These are phyloP conservation scores for Drosophila ficusphila DNA, from an alignment of 1,140 invertebrate genomes.

Conservation along the genomic window DNA sequence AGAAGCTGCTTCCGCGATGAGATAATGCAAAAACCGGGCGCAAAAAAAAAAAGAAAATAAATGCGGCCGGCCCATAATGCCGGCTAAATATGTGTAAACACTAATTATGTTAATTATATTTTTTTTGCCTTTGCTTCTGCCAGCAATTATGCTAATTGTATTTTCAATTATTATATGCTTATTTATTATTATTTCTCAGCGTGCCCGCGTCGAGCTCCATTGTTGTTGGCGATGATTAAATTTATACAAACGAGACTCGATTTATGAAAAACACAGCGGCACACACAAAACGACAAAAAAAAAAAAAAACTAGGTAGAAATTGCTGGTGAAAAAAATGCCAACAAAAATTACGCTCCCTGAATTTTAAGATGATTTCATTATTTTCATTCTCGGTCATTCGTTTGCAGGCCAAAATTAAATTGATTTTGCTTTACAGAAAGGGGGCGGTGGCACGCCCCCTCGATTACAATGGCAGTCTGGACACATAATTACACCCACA, in stretches of 20 bases:
- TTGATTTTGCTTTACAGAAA: slow-evolving; percentile 54
- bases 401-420: slow-evolving; percentile 60
- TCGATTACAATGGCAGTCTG: slow-evolving; percentile 35
- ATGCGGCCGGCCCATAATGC: slow-evolving; percentile 21
- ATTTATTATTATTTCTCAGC: slow-evolving; percentile 74
- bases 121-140: slow-evolving; percentile 22
- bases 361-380: slow-evolving; percentile 76
- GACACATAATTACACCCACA: slow-evolving; percentile 55
- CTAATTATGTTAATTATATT: slow-evolving; percentile 76
- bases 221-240: slow-evolving; percentile 59
- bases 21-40: slow-evolving; percentile 15
- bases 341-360: slow-evolving; percentile 44
- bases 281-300: neutral
- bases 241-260: slow-evolving; percentile 69
- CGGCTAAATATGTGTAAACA: slow-evolving; percentile 76
- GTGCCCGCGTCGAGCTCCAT: neutral
- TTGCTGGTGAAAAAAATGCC: slow-evolving; percentile 9
- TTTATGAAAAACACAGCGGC: slow-evolving; percentile 55
- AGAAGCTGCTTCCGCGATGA: slow-evolving; percentile 8
- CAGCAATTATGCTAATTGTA: slow-evolving; percentile 77
- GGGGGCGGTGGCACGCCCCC: neutral
- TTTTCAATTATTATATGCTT: slow-evolving; percentile 80
- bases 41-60: slow-evolving; percentile 26
- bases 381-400: slow-evolving; percentile 5
- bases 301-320: neutral